These are phyloP conservation scores for Drosophila paracracens DNA, from an alignment of 2,888 invertebrate species.

Conservation along the genomic window DNA sequence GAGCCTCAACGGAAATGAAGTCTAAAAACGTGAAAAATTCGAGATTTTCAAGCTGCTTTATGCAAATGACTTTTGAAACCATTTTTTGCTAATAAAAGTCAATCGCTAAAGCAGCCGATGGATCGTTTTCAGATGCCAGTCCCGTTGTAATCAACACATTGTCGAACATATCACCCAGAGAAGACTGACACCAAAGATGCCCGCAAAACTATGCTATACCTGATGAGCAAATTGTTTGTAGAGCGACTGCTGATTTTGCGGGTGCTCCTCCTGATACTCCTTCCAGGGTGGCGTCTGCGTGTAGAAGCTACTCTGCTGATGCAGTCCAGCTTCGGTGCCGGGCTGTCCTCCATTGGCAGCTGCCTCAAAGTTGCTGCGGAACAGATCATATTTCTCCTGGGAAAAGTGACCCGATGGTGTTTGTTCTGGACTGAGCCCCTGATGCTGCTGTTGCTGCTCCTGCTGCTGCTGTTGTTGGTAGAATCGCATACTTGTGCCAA, in stretches of 20 bases:
- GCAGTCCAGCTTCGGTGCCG: slow-evolving; percentile 57
- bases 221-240: slow-evolving; percentile 72
- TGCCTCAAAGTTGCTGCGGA: slow-evolving; percentile 87
- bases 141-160: slow-evolving; percentile 31
- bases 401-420: slow-evolving; percentile 72
- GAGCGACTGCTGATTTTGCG: slow-evolving; percentile 45
- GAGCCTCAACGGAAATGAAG: slow-evolving; percentile 29
- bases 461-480: slow-evolving; percentile 71
- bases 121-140: slow-evolving; percentile 22
- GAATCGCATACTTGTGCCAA: slow-evolving; percentile 80
- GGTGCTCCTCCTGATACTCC: slow-evolving; percentile 83
- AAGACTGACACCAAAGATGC: slow-evolving; percentile 48
- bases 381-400: slow-evolving; percentile 87
- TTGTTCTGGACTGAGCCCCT: slow-evolving; percentile 37
- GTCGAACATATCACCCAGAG: slow-evolving; percentile 70
- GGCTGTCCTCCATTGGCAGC: slow-evolving; percentile 73
- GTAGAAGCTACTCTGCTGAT: slow-evolving; percentile 84
- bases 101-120: slow-evolving; percentile 26
- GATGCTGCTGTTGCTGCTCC: slow-evolving; percentile 23
- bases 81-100: slow-evolving; percentile 9
- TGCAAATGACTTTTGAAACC: slow-evolving; percentile 23
- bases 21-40: slow-evolving; percentile 10
- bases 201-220: slow-evolving; percentile 74
- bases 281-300: slow-evolving; percentile 85
- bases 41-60: slow-evolving; percentile 14